phyloP scores from a whole-genome alignment of 1,140 invertebrate species.

The Hylaeus anthracinus region DNA sequence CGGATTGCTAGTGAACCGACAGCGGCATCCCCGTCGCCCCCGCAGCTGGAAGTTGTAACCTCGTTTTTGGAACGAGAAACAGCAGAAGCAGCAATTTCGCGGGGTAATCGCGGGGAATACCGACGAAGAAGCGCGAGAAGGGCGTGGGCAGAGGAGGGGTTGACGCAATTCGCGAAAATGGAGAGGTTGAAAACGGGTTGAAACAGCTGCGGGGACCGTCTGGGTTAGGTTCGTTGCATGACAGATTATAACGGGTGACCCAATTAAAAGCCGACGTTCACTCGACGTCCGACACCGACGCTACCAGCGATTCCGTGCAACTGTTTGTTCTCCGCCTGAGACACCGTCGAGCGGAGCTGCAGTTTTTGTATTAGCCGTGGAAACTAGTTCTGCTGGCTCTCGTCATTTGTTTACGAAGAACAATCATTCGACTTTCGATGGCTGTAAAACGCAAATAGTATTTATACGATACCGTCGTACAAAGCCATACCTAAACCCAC shows the following conservation, averaged over 20 bases:
- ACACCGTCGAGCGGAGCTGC: neutral
- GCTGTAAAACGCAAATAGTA: no score
- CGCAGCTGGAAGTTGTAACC: neutral
- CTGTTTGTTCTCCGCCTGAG: constrained; percentile 4
- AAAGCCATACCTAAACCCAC: no score
- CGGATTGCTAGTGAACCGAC: neutral
- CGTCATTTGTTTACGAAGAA: no score
- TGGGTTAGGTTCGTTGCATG: constrained; percentile 51
- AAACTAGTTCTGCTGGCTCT: no score
- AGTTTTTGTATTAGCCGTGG: neutral
- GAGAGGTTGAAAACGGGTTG: constrained; percentile 38
- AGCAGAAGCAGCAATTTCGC: constrained; percentile 40
- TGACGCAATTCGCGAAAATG: constrained; percentile 53
- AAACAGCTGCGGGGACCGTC: constrained; percentile 59
- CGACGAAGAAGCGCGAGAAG: constrained; percentile 39
- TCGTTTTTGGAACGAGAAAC: constrained; percentile 44
- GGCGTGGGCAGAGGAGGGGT: neutral
- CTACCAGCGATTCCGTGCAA: constrained; percentile 22
- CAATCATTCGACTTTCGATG: no score
- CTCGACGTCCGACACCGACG: neutral
- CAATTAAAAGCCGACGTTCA: constrained; percentile 67
- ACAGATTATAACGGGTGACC: constrained; percentile 73
- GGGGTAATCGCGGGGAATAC: constrained; percentile 38
- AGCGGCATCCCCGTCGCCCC: no score
- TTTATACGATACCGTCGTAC: no score